Percentiles rank a stretch among this genome's conserved stretches.
These are phyloP conservation scores for Tetanocera ferruginea DNA, from an alignment of 2,888 invertebrate genomes.

Conservation along the genomic window DNA sequence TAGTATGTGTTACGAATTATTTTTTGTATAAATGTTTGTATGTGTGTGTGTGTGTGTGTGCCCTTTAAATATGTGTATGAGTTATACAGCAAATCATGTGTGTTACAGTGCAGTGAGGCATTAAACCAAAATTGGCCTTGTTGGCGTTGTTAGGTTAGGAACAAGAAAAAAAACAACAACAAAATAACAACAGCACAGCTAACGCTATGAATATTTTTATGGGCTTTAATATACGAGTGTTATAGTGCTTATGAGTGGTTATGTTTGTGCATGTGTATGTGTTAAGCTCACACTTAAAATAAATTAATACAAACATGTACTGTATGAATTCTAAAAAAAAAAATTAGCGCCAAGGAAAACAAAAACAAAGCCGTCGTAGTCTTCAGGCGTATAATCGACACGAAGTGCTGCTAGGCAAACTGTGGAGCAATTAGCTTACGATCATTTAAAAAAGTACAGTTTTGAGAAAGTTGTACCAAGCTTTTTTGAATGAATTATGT, in stretches of 20 bases:
- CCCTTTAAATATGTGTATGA: slow-evolving; percentile 5
- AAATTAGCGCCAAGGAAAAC: too few species aligned
- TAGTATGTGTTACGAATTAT: too few species aligned
- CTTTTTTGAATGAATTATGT: too few species aligned
- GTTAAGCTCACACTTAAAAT: background rate
- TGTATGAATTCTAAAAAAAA: too few species aligned
- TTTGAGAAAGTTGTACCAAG: too few species aligned
- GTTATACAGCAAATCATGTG: background rate
- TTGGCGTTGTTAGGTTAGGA: background rate
- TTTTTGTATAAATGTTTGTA: background rate
- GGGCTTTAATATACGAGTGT: background rate
- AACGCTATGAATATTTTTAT: slow-evolving; percentile 23
- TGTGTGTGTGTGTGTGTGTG: slow-evolving; percentile 16
- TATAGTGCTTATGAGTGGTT: background rate
- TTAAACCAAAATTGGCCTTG: slow-evolving; percentile 24
- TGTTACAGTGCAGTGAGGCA: background rate
- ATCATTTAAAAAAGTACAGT: too few species aligned
- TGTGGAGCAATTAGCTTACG: too few species aligned
- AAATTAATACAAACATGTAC: background rate
- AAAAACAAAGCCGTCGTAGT: too few species aligned
- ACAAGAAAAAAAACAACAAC: background rate
- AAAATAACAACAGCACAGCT: background rate
- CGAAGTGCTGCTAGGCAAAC: too few species aligned
- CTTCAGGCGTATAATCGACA: too few species aligned
- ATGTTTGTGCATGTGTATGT: background rate